Percentiles rank a stretch among this genome's conserved stretches.
These are phyloP conservation scores for Aricia agestis DNA, from an alignment of 1,140 invertebrate species.

Conservation along the genomic window DNA sequence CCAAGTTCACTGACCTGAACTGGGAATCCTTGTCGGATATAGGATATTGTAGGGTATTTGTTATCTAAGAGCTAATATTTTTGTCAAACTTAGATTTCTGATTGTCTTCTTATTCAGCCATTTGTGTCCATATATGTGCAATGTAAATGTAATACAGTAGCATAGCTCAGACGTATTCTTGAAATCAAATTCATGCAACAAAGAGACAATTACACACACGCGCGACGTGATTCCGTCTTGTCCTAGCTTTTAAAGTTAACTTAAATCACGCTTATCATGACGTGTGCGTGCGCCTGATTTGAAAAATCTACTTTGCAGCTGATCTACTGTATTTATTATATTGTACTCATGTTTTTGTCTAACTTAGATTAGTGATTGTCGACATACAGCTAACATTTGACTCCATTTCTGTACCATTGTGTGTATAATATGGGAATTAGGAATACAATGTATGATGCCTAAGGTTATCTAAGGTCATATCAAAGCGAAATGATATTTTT, in stretches of 20 bases:
- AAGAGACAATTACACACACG: too few relatives aligned
- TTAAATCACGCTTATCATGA: too few relatives aligned
- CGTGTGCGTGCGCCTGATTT: too few relatives aligned
- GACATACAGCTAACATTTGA: not conserved
- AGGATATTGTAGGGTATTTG: not conserved
- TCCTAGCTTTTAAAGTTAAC: too few relatives aligned
- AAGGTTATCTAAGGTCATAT: not conserved
- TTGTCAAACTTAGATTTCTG: not conserved
- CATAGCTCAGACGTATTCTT: too few relatives aligned
- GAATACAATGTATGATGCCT: not conserved
- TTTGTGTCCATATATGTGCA: not conserved
- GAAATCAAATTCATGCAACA: too few relatives aligned
- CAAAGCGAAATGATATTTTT: not conserved
- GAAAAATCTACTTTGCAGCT: too few relatives aligned
- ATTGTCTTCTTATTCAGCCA: not conserved
- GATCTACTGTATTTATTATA: too few relatives aligned
- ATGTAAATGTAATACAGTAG: too few relatives aligned
- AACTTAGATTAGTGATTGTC: not conserved
- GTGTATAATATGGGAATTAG: not conserved
- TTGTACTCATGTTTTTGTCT: not conserved
- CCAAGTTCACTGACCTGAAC: not conserved
- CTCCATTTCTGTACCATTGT: not conserved
- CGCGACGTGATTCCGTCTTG: too few relatives aligned
- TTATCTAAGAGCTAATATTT: not conserved
- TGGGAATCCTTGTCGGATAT: not conserved